Base-by-base conservation (phyloP, 2,113 vertebrate genomes). In the Cyphomyrus discorhynchus region DNA sequence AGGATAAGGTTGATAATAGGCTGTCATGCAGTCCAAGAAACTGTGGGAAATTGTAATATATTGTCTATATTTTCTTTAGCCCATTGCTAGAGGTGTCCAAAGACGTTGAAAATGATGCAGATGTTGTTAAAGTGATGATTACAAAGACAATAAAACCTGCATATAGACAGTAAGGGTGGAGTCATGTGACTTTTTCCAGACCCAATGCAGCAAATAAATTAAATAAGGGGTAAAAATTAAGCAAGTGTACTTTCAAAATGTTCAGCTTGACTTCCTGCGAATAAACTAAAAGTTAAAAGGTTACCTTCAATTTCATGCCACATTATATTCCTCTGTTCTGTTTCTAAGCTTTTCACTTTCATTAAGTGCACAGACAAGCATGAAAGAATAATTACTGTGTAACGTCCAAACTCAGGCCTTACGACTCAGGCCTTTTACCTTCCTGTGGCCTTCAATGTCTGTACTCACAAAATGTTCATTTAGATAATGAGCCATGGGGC, bases 221-320 rank as follows among this genome's bases (percentile, higher is more conserved):
- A 74, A 74, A 74, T 31, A 53, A 89, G 49, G 83, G n/a, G 62
- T 31, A 87, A 89, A 90, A 89, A 56, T 19, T 49, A 56, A 90
- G 88, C 10, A 90, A 92, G 93, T 19, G 70, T 90, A 92, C 92
- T 93, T 92, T 93, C 91, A 19, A 77, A 83, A 83, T 90, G 46
- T 62, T 56, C 39, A 92, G 95, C 95, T 96, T 95, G 94, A 96
- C 96, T 96, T 96, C 95, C 95, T 95, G 94, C 94, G 93, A 95
- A 96, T 95, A 96, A 95, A 95, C 93, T 88, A 89, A 89, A 94
- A 95, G 95, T 96, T 97, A 97, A 97, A 98, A 96, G 97, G 98
- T 96, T 97, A 97, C 98, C 99, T 96, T 98, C 98, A 99, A 99
- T 99, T 99, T 99, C 98, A 99, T 96, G 97, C 97, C 97, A 98